Evolutionary conservation across 2,797 vertebrate species (phyloP).

Genomic region (Strix occidentalis): DNA sequence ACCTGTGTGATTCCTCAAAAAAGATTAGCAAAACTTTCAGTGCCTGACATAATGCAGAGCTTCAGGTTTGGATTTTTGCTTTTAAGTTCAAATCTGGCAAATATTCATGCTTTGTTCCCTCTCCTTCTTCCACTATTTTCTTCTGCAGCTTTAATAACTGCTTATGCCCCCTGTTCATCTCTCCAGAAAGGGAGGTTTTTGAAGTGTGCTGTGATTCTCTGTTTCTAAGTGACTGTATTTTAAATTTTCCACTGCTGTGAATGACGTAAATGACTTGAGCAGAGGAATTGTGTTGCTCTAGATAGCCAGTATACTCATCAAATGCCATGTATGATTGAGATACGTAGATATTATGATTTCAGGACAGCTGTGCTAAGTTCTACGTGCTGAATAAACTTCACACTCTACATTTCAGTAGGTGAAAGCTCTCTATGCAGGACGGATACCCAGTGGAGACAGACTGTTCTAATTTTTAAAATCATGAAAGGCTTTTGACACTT

Average conservation of each 20-base stretch:
- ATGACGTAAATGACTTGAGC: background rate
- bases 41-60: no score
- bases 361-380: background rate
- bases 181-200: background rate
- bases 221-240: background rate
- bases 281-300: background rate
- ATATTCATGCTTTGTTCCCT: background rate
- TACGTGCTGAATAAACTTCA: constrained; percentile 35
- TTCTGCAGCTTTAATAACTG: background rate
- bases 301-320: background rate
- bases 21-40: background rate
- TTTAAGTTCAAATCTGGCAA: background rate
- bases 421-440: constrained; percentile 32
- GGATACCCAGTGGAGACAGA: constrained; percentile 41
- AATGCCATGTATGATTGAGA: background rate
- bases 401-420: constrained; percentile 17
- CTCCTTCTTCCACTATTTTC: background rate
- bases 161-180: background rate
- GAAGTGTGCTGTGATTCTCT: background rate
- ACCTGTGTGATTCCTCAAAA: background rate
- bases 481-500: constrained; percentile 64
- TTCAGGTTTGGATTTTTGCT: background rate
- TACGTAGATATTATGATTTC: background rate
- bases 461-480: constrained; percentile 59
- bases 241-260: background rate